phyloP scores from a whole-genome alignment of 2,888 invertebrate species.

The Polyommatus icarus region DNA sequence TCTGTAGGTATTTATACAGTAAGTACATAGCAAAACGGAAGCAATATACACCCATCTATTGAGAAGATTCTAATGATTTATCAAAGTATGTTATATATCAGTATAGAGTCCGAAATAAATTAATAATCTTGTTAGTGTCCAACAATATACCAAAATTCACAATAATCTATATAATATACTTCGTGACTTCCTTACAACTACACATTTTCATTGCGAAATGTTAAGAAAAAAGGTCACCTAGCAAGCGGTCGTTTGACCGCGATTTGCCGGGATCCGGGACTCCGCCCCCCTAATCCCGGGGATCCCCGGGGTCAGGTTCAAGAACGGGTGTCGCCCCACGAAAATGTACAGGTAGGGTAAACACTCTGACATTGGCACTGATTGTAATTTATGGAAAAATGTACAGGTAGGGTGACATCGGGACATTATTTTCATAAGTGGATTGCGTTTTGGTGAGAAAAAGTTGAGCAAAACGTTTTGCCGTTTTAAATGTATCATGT shows the following conservation, averaged over 20 bases:
- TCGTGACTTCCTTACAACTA: neutral
- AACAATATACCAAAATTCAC: neutral
- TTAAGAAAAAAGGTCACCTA: conserved; percentile 24
- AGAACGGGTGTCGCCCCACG: conserved; percentile 35
- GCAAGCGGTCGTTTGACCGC: conserved; percentile 43
- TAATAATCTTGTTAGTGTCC: neutral
- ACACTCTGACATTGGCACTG: conserved; percentile 14
- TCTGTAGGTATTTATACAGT: no score
- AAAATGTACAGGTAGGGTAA: conserved; percentile 18
- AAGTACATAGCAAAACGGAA: no score
- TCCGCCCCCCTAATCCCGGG: conserved; percentile 41
- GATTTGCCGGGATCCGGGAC: conserved; percentile 42
- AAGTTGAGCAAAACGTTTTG: neutral
- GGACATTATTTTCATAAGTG: neutral
- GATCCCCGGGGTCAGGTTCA: conserved; percentile 44
- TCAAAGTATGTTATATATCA: no score
- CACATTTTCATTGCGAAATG: neutral
- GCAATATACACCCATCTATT: no score
- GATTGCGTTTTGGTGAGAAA: neutral
- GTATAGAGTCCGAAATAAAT: neutral
- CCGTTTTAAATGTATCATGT: neutral
- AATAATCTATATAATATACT: neutral
- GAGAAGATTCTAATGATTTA: no score
- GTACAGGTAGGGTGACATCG: conserved; percentile 1
- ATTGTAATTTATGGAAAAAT: conserved; percentile 23